Percentiles rank a stretch among this genome's conserved stretches.
phyloP scores from a whole-genome alignment of 1,140 invertebrate species.

The Formica selysi region DNA sequence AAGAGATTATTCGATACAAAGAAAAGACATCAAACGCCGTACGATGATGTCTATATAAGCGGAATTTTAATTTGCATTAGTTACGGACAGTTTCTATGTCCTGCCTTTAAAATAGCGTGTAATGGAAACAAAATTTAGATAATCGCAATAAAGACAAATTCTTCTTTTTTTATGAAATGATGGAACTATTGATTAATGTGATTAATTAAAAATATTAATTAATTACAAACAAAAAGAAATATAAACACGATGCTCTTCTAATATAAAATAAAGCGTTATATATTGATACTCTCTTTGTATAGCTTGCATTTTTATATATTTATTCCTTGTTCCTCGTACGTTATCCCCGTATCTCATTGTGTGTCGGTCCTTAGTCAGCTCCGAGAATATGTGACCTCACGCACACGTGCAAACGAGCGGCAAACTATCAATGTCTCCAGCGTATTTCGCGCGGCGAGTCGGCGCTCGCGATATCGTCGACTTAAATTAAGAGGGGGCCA shows the following conservation, averaged over 20 bases:
- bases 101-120: background rate
- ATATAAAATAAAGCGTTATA: background rate
- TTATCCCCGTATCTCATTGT: background rate
- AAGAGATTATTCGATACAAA: constrained; percentile 26
- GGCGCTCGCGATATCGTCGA: constrained; percentile 47
- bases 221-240: background rate
- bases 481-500: constrained; percentile 79
- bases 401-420: background rate
- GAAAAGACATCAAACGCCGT: constrained; percentile 33
- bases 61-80: background rate
- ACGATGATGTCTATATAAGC: background rate
- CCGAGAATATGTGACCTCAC: background rate
- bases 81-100: background rate
- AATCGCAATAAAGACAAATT: background rate
- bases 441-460: constrained; percentile 42
- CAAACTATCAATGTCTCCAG: constrained; percentile 47
- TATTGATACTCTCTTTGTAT: background rate
- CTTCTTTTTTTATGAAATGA: background rate
- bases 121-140: constrained; percentile 7
- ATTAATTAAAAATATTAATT: background rate
- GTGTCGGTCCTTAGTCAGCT: background rate
- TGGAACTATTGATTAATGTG: background rate
- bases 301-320: background rate
- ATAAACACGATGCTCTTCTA: background rate
- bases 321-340: background rate